Evolutionary conservation across 2,113 vertebrate genomes (phyloP).

Genomic region (Phoxinus phoxinus): DNA sequence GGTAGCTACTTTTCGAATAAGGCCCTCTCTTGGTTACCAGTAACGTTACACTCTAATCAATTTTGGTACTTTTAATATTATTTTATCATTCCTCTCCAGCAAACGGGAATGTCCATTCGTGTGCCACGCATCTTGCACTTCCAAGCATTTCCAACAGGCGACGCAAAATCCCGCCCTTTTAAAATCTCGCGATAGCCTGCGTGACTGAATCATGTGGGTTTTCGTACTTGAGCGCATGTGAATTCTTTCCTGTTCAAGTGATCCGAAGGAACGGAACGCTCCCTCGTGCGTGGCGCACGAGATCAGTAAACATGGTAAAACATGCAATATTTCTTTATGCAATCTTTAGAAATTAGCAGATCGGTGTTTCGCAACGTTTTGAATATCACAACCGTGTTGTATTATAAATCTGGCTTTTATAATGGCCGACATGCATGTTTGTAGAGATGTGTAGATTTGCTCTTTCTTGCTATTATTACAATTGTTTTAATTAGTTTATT

Average conservation of each 20-base stretch:
- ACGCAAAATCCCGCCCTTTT: neutral
- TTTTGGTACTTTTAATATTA: neutral
- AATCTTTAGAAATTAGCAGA: neutral
- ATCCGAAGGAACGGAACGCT: neutral
- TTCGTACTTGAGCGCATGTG: neutral
- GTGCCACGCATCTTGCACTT: neutral
- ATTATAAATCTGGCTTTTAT: neutral
- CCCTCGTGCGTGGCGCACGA: conserved; percentile 38
- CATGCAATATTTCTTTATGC: neutral
- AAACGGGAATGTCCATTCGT: neutral
- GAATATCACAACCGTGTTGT: neutral
- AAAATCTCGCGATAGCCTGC: conserved; percentile 53
- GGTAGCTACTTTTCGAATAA: neutral
- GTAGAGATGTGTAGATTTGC: neutral
- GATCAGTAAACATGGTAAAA: conserved; percentile 35
- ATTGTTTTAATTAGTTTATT: neutral
- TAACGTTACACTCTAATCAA: neutral
- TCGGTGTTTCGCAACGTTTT: neutral
- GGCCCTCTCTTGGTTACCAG: neutral
- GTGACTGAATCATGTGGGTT: conserved; percentile 21
- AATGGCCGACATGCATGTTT: neutral
- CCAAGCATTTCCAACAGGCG: neutral
- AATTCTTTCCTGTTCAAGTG: conserved; percentile 31
- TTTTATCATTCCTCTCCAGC: neutral
- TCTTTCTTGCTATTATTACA: neutral